Base-by-base conservation (phyloP, 1,140 invertebrate species). In the Drosophila virilis region DNA sequence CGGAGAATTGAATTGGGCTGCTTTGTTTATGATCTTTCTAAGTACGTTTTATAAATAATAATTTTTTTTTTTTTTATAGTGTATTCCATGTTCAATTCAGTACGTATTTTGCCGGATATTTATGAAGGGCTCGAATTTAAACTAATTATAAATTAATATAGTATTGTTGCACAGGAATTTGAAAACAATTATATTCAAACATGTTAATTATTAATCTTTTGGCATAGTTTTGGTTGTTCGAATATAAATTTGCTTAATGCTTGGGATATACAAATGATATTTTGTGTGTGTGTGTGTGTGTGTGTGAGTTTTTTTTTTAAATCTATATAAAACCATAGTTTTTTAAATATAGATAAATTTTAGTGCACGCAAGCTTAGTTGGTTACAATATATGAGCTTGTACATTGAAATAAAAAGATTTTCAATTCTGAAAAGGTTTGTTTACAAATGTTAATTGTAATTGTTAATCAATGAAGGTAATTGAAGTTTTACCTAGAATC, bases 151-250 rank as follows among this genome's bases (percentile, higher is more conserved):
- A 13, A 50, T 28, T 8, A 3, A 9, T 4, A 50, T n/a, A 6
- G 12, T 52, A 10, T 8, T 52, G 9, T 32, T 51, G 1, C 8
- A 51, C 45, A 33, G 3, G 43, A 15, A 15, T 15, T 2, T 8
- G 6, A 54, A 54, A 32, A 54, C 15, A 15, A 17, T 17, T 35
- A 35, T 52, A 52, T 9, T 52, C n/a, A 33, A 35, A 37, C 15
- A 37, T 37, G 15, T 38, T 37, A 54, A 33, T 13, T 9, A 35
- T 37, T 54, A 37, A 52, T 35, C 13, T 54, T 54, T 54, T 54
- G 51, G 51, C 37, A 54, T 54, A 17, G 51, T 54, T 52, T 38
- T 54, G 13, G 9, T 37, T 54, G 33, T 6, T 4, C 22, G 13
- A 52, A 35, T 15, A 35, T 1, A 35, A 15, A 15, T 52, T 52